phyloP scores from a whole-genome alignment of 2,888 invertebrate genomes.

The Oscheius onirici region DNA sequence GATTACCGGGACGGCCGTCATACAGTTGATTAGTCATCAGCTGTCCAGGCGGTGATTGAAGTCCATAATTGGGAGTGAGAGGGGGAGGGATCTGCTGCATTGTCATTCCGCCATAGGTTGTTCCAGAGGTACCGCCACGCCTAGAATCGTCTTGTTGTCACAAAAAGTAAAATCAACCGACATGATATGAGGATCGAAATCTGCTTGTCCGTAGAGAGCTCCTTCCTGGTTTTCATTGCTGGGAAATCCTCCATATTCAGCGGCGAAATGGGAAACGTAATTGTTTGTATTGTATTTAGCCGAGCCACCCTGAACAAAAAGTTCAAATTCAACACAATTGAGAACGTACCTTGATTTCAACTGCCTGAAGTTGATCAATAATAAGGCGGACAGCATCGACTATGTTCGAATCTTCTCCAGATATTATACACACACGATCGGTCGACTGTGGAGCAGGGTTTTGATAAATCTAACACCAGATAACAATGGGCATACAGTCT shows the following conservation, averaged over 20 bases:
- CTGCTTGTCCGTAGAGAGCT: neutral
- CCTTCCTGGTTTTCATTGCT: neutral
- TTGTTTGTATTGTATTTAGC: conserved; percentile 76
- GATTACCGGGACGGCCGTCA: too few species aligned
- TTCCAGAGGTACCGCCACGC: conserved; percentile 10
- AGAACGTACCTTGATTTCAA: conserved; percentile 72
- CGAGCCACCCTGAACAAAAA: conserved; percentile 73
- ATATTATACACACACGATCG: conserved; percentile 92
- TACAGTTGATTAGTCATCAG: too few species aligned
- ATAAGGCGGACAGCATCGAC: conserved; percentile 75
- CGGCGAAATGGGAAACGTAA: conserved; percentile 91
- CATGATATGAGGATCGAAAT: conserved; percentile 2
- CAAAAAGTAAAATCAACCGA: neutral
- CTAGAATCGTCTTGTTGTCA: neutral
- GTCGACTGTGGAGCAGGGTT: conserved; percentile 95
- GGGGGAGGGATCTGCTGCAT: too few species aligned
- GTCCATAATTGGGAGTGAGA: too few species aligned
- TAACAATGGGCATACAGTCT: neutral
- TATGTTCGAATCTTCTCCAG: conserved; percentile 72
- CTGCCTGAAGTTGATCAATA: conserved; percentile 85
- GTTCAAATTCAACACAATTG: neutral
- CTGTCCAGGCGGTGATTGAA: too few species aligned
- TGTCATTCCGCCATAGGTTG: neutral
- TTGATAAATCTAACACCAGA: conserved; percentile 71
- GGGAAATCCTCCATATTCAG: conserved; percentile 90